Conservation (phyloP, 2,797 vertebrate genomes). For the Gallinago solitaria region DNA sequence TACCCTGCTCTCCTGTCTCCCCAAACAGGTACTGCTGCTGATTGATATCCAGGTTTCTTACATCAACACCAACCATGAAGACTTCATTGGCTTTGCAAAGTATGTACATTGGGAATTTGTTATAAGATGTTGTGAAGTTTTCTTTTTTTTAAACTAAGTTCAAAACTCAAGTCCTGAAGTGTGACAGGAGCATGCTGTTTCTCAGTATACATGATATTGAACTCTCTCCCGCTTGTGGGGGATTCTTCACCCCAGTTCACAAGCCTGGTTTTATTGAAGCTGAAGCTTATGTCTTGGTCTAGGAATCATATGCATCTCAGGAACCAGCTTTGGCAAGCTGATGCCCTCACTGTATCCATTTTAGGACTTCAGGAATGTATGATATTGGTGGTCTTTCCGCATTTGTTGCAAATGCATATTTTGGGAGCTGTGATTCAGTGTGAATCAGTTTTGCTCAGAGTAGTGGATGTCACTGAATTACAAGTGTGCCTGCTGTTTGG, state of each 20-base stretch:
- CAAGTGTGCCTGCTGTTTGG: slow-evolving; percentile 41
- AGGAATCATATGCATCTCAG: background rate
- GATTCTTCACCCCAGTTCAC: background rate
- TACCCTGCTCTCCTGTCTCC: background rate
- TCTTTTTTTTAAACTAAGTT: background rate
- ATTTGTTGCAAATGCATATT: background rate
- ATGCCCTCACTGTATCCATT: background rate
- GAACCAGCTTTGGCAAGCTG: background rate
- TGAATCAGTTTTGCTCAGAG: background rate
- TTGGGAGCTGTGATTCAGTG: background rate
- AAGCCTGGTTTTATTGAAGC: background rate
- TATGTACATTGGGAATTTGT: slow-evolving; percentile 71
- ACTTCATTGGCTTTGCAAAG: slow-evolving; percentile 93
- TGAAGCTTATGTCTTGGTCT: background rate
- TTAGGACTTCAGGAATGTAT: background rate
- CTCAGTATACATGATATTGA: background rate
- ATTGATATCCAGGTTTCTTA: slow-evolving; percentile 94
- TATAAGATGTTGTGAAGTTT: background rate
- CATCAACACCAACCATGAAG: slow-evolving; percentile 95
- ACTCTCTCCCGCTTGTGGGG: background rate
- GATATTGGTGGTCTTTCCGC: background rate
- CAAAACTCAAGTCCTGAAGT: background rate
- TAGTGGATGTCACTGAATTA: background rate
- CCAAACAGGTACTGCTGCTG: slow-evolving; percentile 84
- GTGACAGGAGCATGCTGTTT: background rate